Evolutionary conservation across 1,140 invertebrate species (phyloP), one percentile per base, ranked within the genome.

Genomic region (Prorops nasuta): DNA sequence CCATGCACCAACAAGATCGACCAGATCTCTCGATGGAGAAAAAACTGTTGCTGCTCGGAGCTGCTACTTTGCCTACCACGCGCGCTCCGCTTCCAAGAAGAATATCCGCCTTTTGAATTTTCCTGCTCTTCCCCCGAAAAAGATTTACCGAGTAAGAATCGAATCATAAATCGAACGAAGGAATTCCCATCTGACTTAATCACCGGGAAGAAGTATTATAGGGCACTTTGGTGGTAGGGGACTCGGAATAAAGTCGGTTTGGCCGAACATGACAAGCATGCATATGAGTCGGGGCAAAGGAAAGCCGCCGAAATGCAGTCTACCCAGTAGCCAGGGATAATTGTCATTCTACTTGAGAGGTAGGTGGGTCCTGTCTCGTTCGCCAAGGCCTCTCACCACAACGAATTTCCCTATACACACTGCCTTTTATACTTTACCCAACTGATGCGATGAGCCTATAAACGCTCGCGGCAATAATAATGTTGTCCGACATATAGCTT

Each of bases 211-310:
- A 55, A 62, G 64, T 67, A 70, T 65, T 69, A 66, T 69, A 59
- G 67, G 70, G 64, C 67, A 71, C 50, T 69, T 67, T 68, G 61
- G 66, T 56, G 60, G 6, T 12, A 28, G 54, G 54, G 60, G 63
- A n/a, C 66, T 70, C 65, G 67, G 68, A 72, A 72, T 69, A 72
- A 71, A 69, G 62, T 71, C 60, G 56, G 63, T 71, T 72, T 70
- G 64, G 58, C 64, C 70, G 64, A 66, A 67, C 66, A 72, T 70
- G 68, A 71, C 67, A 62, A 53, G 71, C 68, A 71, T 72, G 67
- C 67, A 67, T 71, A 71, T 65, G 58, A 68, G 66, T 58, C 51
- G 54, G 54, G 57, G 58, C 59, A 63, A 66, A 70, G 67, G 69
- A 60, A 66, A 60, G 61, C 58, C 64, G 67, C 60, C 51, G n/a